These are phyloP conservation scores for Australoheros scitulus DNA, from an alignment of 2,113 vertebrate species.

Conservation along the genomic window DNA sequence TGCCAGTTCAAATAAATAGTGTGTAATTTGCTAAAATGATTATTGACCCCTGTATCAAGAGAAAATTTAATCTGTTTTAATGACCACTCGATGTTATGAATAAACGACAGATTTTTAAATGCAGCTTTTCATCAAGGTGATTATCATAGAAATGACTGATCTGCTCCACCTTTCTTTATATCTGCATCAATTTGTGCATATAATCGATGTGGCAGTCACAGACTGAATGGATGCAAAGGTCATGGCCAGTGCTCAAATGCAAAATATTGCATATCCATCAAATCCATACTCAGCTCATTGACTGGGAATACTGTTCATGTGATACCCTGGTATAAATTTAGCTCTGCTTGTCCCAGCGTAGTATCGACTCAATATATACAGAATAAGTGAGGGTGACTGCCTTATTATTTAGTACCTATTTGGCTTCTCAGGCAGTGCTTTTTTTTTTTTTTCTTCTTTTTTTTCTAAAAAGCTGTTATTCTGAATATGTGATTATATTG, in stretches of 20 bases:
- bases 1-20: not conserved
- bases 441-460: not conserved
- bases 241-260: not conserved
- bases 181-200: conserved; percentile 1
- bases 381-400: not conserved
- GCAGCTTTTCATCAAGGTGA: not conserved
- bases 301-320: conserved; percentile 10
- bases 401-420: conserved; percentile 17
- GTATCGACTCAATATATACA: not conserved
- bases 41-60: not conserved
- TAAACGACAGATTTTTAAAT: not conserved
- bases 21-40: not conserved
- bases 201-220: conserved; percentile 13
- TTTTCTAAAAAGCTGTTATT: not conserved
- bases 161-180: not conserved
- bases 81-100: not conserved
- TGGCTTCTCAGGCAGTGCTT: not conserved
- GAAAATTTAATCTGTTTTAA: not conserved
- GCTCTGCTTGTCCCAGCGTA: not conserved
- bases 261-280: conserved; percentile 2
- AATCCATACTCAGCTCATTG: not conserved
- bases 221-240: conserved; percentile 38
- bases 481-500: conserved; percentile 19
- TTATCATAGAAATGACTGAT: conserved; percentile 16
- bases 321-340: not conserved